Percentiles rank a stretch among this genome's conserved stretches.
Conservation (phyloP, 2,797 vertebrate species). For the Lithobates pipiens region DNA sequence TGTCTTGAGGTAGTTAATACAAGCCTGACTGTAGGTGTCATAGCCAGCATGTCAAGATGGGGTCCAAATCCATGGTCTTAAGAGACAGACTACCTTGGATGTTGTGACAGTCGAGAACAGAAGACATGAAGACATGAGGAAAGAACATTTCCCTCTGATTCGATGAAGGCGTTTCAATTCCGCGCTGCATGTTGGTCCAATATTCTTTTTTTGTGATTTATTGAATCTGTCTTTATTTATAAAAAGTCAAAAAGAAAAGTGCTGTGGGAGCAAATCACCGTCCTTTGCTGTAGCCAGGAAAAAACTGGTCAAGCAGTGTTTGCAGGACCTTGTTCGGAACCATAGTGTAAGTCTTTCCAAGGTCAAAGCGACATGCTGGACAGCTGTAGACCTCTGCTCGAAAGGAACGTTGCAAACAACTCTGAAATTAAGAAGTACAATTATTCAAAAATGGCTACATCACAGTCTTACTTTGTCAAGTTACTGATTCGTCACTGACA, state of each 20-base stretch:
- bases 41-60: slow-evolving; percentile 69
- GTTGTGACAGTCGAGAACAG: slow-evolving; percentile 75
- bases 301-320: slow-evolving; percentile 96
- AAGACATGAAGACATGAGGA: slow-evolving; percentile 75
- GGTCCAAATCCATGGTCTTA: slow-evolving; percentile 49
- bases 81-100: slow-evolving; percentile 77
- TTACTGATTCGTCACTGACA: no score
- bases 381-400: slow-evolving; percentile 95
- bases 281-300: slow-evolving; percentile 98
- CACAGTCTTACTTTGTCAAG: no score
- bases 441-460: background rate
- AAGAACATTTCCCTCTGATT: slow-evolving; percentile 65
- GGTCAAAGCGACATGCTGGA: slow-evolving; percentile 94
- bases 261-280: slow-evolving; percentile 82
- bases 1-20: slow-evolving; percentile 81
- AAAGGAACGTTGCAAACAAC: slow-evolving; percentile 96
- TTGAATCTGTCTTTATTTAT: slow-evolving; percentile 50
- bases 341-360: slow-evolving; percentile 95
- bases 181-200: slow-evolving; percentile 74
- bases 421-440: slow-evolving; percentile 72
- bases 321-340: slow-evolving; percentile 93
- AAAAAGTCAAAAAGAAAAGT: slow-evolving; percentile 70
- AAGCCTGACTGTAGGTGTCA: slow-evolving; percentile 70
- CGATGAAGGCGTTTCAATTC: slow-evolving; percentile 69
- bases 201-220: slow-evolving; percentile 63